phyloP scores from a whole-genome alignment of 1,140 invertebrate genomes.

The Drosophila miranda region DNA sequence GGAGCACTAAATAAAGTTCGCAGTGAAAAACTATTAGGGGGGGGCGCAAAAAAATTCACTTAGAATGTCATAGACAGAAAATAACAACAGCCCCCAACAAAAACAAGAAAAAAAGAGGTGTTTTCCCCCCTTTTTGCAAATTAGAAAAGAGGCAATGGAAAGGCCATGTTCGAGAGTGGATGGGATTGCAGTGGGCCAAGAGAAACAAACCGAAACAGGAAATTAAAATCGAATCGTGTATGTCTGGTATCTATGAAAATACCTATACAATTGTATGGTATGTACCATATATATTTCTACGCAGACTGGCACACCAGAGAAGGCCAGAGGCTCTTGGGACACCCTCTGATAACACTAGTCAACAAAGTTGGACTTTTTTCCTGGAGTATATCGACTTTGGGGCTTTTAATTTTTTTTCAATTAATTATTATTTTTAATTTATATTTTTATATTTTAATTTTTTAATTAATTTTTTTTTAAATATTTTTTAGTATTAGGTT shows the following conservation, averaged over 20 bases:
- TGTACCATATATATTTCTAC: not conserved
- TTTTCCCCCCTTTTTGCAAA: constrained; percentile 55
- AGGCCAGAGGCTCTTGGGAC: too few relatives aligned
- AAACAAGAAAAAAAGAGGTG: constrained; percentile 7
- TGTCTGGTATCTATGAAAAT: constrained; percentile 24
- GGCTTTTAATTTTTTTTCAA: too few relatives aligned
- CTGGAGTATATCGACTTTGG: too few relatives aligned
- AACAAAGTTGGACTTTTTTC: too few relatives aligned
- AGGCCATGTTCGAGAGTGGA: constrained; percentile 14
- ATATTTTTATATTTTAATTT: too few relatives aligned
- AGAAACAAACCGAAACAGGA: constrained; percentile 62
- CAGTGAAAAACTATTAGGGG: constrained; percentile 64
- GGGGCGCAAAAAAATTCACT: constrained; percentile 60
- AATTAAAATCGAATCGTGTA: constrained; percentile 72
- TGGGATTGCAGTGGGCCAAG: constrained; percentile 3
- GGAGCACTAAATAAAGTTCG: constrained; percentile 70
- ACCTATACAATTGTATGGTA: constrained; percentile 3
- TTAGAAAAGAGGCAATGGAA: constrained; percentile 46
- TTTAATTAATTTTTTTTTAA: too few relatives aligned
- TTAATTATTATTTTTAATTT: too few relatives aligned
- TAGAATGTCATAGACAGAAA: constrained; percentile 46
- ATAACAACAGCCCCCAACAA: constrained; percentile 25
- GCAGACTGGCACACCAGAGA: constrained; percentile 1
- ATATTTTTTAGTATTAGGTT: too few relatives aligned
- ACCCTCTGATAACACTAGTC: not conserved